These are phyloP conservation scores for Nixonia krombeini DNA, from an alignment of 1,140 invertebrate species.

Conservation along the genomic window DNA sequence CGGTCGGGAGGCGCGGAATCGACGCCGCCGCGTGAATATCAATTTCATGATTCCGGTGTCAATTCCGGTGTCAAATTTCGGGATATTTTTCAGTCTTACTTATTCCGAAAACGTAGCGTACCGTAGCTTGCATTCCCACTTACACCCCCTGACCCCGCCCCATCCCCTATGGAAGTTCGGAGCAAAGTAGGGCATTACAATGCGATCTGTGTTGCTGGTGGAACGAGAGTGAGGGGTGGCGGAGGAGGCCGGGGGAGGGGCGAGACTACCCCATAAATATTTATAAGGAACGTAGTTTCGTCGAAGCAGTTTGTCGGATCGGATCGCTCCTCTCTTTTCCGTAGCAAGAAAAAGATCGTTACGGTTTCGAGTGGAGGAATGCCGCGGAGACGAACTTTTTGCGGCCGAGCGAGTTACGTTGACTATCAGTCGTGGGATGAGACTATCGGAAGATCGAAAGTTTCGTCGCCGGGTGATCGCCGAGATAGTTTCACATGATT, in stretches of 20 bases:
- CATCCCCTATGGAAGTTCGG: too few species aligned
- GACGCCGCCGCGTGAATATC: slow-evolving; percentile 3
- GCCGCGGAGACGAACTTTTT: not conserved
- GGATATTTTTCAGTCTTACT: slow-evolving; percentile 16
- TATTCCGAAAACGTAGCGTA: slow-evolving; percentile 26
- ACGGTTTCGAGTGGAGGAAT: slow-evolving; percentile 1
- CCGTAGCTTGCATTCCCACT: slow-evolving; percentile 15
- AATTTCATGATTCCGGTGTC: not conserved
- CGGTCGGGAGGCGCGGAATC: not conserved
- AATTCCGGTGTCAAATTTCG: slow-evolving; percentile 11
- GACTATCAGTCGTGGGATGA: not conserved
- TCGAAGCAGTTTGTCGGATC: slow-evolving; percentile 20
- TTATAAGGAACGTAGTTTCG: slow-evolving; percentile 41
- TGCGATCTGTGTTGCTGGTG: slow-evolving; percentile 52
- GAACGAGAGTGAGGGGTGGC: slow-evolving; percentile 10
- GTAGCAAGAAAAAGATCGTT: slow-evolving; percentile 6
- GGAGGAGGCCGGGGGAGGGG: slow-evolving; percentile 12
- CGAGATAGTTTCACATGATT: not conserved
- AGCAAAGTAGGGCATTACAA: slow-evolving; percentile 53
- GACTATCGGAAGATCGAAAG: not conserved
- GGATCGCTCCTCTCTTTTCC: slow-evolving; percentile 2
- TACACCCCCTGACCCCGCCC: slow-evolving; percentile 14
- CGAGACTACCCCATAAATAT: slow-evolving; percentile 48
- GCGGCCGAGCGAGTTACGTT: not conserved
- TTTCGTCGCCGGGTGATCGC: not conserved